Evolutionary conservation across 2,888 invertebrate genomes (phyloP).

Genomic region (Chymomyza procnemis): DNA sequence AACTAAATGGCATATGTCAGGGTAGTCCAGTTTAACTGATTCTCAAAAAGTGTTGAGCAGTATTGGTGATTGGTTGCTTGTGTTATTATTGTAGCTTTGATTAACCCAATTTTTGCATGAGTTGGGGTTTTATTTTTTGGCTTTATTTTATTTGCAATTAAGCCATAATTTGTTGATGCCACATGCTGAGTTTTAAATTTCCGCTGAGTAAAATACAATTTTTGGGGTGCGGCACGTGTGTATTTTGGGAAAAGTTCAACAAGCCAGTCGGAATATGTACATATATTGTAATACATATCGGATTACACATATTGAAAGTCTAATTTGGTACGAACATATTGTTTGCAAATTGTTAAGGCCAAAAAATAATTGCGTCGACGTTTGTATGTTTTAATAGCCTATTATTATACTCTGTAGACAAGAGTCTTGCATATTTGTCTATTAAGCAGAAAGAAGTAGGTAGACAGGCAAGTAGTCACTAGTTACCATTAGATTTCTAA

Average conservation of each 20-base stretch:
- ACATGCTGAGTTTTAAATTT: conserved; percentile 60
- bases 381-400: background rate
- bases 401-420: background rate
- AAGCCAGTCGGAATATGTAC: background rate
- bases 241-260: background rate
- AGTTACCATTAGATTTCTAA: too few species aligned
- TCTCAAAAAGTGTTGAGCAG: conserved; percentile 12
- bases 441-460: too few species aligned
- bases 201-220: conserved; percentile 26
- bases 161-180: conserved; percentile 43
- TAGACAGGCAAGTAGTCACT: too few species aligned
- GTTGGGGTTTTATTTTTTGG: background rate
- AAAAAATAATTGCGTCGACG: background rate
- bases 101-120: conserved; percentile 48
- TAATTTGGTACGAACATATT: too few species aligned
- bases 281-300: background rate
- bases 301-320: background rate
- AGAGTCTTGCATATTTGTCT: too few species aligned
- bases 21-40: background rate
- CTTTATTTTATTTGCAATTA: conserved; percentile 57
- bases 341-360: background rate
- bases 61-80: conserved; percentile 26
- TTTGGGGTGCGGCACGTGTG: conserved; percentile 58
- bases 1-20: background rate
- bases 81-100: conserved; percentile 33